Evolutionary conservation across 2,888 invertebrate species (phyloP), one percentile per base, ranked within the genome.

Genomic region (Trissolcus brochymenae): DNA sequence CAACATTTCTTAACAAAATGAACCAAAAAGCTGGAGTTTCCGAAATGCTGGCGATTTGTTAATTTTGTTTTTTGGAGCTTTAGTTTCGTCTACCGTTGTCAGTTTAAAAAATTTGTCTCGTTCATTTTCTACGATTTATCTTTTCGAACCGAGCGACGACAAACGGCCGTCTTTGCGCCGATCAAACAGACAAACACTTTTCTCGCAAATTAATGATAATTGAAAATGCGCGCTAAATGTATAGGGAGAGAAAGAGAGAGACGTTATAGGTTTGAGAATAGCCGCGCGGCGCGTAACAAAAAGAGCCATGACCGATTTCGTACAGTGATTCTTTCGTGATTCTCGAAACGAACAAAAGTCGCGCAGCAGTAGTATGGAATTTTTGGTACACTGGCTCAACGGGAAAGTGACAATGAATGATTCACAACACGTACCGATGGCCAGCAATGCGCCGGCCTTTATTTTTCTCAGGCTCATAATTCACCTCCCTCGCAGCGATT

Each of bases 371-470:
- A 66, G 62, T 67, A 62, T 66, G 78, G 78, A 78, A 67, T 78
- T 75, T 73, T 73, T 76, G 72, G 74, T 62, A 65, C 78, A 72
- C 50, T 70, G 76, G 70, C 74, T 76, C 78, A 68, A 78, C 74
- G 71, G 76, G 79, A 81, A 81, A 80, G 78, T 80, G 80, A 80
- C 80, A 81, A 80, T 81, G 80, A 81, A 79, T 67, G 80, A 81
- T 81, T 81, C 80, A 79, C 81, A 76, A 81, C 81, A 80, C 80
- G 80, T 70, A 80, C 73, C 78, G 43, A 67, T 72, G 80, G 57
- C 66, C 77, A 72, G 78, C 68, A 66, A 73, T 70, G 68, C 68
- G 64, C 62, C 67, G 65, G 65, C 64, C 70, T 78, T 80, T 80
- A 81, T 75, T 79, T 79, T 78, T 78, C 79, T 60, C 75, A 74